Conservation (phyloP, 2,113 vertebrate species). For the Leptodactylus fuscus region DNA sequence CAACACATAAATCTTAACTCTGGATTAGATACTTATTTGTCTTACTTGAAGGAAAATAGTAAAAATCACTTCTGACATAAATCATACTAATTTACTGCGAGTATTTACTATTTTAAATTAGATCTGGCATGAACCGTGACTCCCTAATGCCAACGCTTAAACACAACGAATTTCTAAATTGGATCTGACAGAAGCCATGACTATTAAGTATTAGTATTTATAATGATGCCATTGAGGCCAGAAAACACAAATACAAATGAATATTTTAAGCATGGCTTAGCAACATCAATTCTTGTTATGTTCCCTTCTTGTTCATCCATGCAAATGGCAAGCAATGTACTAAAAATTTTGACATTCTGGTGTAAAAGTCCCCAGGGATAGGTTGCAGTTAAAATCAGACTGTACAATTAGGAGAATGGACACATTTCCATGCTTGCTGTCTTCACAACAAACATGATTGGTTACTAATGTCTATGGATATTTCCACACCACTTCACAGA, state of each 20-base stretch:
- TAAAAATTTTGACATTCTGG: constrained; percentile 53
- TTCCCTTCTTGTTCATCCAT: constrained; percentile 53
- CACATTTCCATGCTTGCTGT: neutral
- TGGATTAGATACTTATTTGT: constrained; percentile 52
- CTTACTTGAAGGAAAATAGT: constrained; percentile 51
- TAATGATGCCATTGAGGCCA: constrained; percentile 60
- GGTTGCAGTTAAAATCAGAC: constrained; percentile 9
- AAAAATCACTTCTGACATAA: constrained; percentile 39
- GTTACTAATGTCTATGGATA: constrained; percentile 1
- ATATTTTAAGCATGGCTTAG: constrained; percentile 61
- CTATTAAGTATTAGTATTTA: constrained; percentile 59
- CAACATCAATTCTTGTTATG: constrained; percentile 60
- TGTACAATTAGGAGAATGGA: constrained; percentile 33
- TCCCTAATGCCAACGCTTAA: constrained; percentile 57
- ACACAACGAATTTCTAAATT: constrained; percentile 53
- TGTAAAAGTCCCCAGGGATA: constrained; percentile 18
- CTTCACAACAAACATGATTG: constrained; percentile 22
- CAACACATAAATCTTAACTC: constrained; percentile 51
- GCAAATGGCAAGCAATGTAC: constrained; percentile 54
- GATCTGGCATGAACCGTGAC: constrained; percentile 47
- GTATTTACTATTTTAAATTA: constrained; percentile 50
- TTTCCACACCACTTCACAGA: neutral
- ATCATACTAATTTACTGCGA: constrained; percentile 57
- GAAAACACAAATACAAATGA: constrained; percentile 61
- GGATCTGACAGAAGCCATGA: constrained; percentile 55